Conservation (phyloP, 2,113 vertebrate genomes). For the Oreochromis tanganicae region DNA sequence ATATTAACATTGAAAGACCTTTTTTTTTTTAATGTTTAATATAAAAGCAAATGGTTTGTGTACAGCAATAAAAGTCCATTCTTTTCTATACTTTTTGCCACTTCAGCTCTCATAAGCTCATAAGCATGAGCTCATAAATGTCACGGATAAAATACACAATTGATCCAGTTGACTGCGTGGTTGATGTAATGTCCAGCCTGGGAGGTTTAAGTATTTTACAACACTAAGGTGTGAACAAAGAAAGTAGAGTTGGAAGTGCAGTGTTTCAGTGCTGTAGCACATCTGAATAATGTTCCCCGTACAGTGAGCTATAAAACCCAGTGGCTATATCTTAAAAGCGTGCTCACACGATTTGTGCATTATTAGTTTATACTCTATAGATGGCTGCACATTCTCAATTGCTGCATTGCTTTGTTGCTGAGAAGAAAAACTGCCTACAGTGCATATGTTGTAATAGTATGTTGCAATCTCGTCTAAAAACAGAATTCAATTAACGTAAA, state of each 20-base stretch:
- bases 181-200: not conserved
- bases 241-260: not conserved
- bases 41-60: not conserved
- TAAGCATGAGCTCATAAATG: slow-evolving; percentile 18
- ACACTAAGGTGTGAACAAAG: slow-evolving; percentile 13
- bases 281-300: slow-evolving; percentile 32
- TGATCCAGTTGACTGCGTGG: slow-evolving; percentile 5
- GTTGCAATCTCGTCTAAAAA: not conserved
- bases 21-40: not conserved
- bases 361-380: slow-evolving; percentile 20
- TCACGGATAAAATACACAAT: slow-evolving; percentile 31
- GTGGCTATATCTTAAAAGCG: slow-evolving; percentile 20
- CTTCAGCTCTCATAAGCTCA: not conserved
- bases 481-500: not conserved
- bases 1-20: not conserved
- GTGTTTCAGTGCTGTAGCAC: slow-evolving; percentile 2
- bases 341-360: slow-evolving; percentile 51
- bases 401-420: not conserved
- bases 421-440: not conserved
- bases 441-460: not conserved
- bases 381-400: slow-evolving; percentile 6
- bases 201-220: slow-evolving; percentile 21
- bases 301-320: slow-evolving; percentile 35
- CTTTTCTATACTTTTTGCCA: not conserved
- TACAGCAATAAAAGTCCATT: not conserved